A percentile compares a stretch with the other conserved stretches of the same genome.
Conservation (phyloP, 2,797 vertebrate species). For the Rhabdomys pumilio region DNA sequence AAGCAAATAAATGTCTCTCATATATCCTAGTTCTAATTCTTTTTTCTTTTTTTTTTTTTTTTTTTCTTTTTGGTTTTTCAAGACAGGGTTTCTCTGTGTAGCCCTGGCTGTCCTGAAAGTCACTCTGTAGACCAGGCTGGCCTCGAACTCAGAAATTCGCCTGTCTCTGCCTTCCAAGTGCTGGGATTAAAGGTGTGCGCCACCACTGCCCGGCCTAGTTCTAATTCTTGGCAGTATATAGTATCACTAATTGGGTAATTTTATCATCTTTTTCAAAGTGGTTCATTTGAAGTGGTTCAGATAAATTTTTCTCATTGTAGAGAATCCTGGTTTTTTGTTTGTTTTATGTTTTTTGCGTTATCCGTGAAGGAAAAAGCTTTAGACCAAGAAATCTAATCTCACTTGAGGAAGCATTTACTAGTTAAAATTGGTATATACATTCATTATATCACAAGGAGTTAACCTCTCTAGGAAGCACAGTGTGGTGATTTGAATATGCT, state of each 20-base stretch:
- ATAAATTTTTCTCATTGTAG: neutral
- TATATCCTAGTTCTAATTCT: neutral
- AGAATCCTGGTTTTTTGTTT: neutral
- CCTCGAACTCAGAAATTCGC: too few species aligned
- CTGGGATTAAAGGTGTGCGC: too few species aligned
- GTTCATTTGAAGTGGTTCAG: neutral
- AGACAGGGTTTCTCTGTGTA: too few species aligned
- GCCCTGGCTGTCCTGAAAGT: too few species aligned
- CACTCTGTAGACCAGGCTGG: too few species aligned
- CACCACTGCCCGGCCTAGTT: too few species aligned
- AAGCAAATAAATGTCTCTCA: neutral
- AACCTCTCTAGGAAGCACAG: neutral
- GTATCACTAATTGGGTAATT: slow-evolving; percentile 1
- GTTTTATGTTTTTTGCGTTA: neutral
- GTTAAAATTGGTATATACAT: neutral
- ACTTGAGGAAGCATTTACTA: slow-evolving; percentile 24
- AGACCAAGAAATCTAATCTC: slow-evolving; percentile 4
- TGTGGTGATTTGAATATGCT: neutral
- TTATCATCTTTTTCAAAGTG: neutral
- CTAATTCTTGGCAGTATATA: neutral
- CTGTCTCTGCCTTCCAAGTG: too few species aligned
- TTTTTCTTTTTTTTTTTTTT: neutral
- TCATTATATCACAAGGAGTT: slow-evolving; percentile 1
- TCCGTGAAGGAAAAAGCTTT: neutral
- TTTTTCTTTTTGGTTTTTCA: too few species aligned